phyloP scores from a whole-genome alignment of 2,797 vertebrate species.

The Anisognathus igniventris region DNA sequence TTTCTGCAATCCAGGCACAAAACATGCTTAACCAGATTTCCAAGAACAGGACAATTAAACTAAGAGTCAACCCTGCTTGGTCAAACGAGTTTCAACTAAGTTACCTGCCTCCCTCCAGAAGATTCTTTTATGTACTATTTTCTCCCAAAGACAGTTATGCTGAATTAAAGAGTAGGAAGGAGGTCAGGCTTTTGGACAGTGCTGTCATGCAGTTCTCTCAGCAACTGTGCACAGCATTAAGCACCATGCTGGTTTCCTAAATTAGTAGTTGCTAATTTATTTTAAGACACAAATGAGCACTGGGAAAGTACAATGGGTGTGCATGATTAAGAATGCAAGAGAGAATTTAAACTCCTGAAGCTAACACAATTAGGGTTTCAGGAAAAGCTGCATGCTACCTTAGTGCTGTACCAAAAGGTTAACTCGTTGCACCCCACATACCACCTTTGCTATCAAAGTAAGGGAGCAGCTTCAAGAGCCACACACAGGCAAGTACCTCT shows the following conservation, averaged over 20 bases:
- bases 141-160: neutral
- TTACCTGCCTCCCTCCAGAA: neutral
- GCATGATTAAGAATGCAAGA: fast-evolving
- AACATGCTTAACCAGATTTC: conserved; percentile 1
- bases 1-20: neutral
- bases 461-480: neutral
- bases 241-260: neutral
- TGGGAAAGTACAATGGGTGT: fast-evolving
- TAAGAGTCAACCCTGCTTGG: neutral
- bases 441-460: neutral
- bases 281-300: neutral
- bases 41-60: neutral
- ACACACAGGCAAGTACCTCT: conserved; percentile 12
- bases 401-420: neutral
- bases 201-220: neutral
- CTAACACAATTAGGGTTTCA: neutral
- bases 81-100: neutral
- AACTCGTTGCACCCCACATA: neutral
- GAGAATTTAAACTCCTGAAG: neutral
- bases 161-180: neutral
- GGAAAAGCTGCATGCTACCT: neutral
- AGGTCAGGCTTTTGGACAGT: neutral
- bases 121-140: neutral
- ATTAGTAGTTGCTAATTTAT: neutral
- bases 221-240: neutral